These are phyloP conservation scores for Allacma fusca DNA, from an alignment of 2,888 invertebrate species.

Conservation along the genomic window DNA sequence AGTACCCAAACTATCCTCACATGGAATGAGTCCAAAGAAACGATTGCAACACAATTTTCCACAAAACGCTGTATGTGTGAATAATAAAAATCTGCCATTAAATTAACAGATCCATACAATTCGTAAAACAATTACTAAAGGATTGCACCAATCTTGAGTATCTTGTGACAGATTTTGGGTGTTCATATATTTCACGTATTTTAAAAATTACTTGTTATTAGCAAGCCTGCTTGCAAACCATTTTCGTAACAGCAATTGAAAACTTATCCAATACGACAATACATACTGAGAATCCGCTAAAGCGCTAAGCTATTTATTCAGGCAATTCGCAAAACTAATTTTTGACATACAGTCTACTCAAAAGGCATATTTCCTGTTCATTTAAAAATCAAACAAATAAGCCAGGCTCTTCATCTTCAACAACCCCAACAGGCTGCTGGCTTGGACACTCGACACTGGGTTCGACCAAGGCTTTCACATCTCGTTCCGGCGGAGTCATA, in stretches of 20 bases:
- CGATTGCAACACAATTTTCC: too few species aligned
- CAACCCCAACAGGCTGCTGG: neutral
- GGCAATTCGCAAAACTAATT: neutral
- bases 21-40: too few species aligned
- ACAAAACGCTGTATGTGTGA: too few species aligned
- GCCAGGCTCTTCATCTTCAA: conserved; percentile 30
- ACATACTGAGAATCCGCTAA: neutral
- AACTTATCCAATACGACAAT: too few species aligned
- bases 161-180: too few species aligned
- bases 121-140: too few species aligned
- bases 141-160: too few species aligned
- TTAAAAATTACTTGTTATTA: too few species aligned
- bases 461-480: neutral
- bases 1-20: too few species aligned
- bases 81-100: too few species aligned
- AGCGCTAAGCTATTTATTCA: neutral
- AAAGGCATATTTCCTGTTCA: conserved; percentile 37
- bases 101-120: too few species aligned
- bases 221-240: conserved; percentile 7
- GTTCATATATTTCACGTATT: too few species aligned
- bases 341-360: conserved; percentile 16
- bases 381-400: conserved; percentile 30
- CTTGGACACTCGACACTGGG: neutral
- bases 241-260: neutral
- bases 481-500: neutral